Conservation (phyloP, 2,113 vertebrate genomes). For the Ursus arctos region DNA sequence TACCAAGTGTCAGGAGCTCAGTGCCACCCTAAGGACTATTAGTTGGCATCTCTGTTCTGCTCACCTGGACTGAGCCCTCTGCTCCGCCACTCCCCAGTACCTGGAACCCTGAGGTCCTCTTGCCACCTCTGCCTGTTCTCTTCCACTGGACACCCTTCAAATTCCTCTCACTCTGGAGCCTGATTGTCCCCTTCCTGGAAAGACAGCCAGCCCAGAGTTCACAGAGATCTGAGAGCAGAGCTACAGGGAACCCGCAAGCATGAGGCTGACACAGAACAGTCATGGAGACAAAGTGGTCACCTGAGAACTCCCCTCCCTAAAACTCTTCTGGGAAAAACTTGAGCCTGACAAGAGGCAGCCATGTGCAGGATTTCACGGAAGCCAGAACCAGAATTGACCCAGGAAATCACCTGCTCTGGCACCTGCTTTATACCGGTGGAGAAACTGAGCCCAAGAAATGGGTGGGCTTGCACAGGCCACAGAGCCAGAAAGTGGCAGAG, state of each 20-base stretch:
- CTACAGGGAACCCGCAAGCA: background rate
- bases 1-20: background rate
- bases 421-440: background rate
- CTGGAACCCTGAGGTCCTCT: background rate
- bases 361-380: background rate
- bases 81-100: background rate
- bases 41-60: background rate
- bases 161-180: background rate
- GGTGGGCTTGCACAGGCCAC: background rate
- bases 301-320: background rate
- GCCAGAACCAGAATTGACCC: background rate
- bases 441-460: background rate
- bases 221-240: background rate
- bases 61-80: background rate
- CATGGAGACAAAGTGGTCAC: background rate
- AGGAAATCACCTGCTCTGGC: background rate
- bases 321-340: background rate
- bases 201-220: background rate
- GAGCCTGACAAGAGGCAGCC: background rate
- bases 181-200: constrained; percentile 39
- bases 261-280: fast-evolving
- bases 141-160: background rate
- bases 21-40: background rate
- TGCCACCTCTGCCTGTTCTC: background rate
- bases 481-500: background rate